Percentiles rank a stretch among this genome's conserved stretches.
Evolutionary conservation across 1,140 invertebrate genomes (phyloP).

Genomic region (Mamestra configurata): DNA sequence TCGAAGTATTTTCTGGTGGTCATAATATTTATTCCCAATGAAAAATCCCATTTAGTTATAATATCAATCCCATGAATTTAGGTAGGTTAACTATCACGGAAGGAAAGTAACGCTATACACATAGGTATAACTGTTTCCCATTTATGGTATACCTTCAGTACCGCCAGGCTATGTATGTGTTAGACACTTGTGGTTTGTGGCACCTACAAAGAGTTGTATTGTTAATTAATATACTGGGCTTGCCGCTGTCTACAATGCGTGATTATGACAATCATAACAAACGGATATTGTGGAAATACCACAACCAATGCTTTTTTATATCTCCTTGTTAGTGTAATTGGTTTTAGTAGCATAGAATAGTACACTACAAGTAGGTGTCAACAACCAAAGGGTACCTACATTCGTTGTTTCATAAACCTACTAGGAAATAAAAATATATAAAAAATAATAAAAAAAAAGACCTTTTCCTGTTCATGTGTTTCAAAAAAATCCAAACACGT

Average conservation of each 20-base stretch:
- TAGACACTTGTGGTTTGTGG: constrained; percentile 52
- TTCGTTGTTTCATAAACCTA: too few relatives aligned
- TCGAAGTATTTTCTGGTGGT: too few relatives aligned
- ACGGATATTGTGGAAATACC: background rate
- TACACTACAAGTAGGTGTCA: background rate
- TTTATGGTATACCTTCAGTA: background rate
- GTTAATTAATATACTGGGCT: constrained; percentile 48
- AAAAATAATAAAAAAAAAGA: too few relatives aligned
- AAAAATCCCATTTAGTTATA: too few relatives aligned
- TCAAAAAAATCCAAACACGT: background rate
- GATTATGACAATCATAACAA: constrained; percentile 17
- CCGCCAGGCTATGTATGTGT: background rate
- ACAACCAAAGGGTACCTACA: background rate
- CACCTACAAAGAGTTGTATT: constrained; percentile 42
- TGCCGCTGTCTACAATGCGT: constrained; percentile 4
- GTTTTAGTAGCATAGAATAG: background rate
- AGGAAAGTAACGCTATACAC: too few relatives aligned
- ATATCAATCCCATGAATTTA: too few relatives aligned
- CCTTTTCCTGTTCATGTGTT: background rate
- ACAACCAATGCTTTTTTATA: constrained; percentile 13
- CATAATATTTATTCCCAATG: too few relatives aligned
- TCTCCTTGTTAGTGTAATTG: background rate
- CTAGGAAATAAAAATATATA: too few relatives aligned
- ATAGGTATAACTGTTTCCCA: too few relatives aligned
- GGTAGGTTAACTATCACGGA: too few relatives aligned